These are phyloP conservation scores for Vesta saturnalis DNA, from an alignment of 2,888 invertebrate genomes.

Conservation along the genomic window DNA sequence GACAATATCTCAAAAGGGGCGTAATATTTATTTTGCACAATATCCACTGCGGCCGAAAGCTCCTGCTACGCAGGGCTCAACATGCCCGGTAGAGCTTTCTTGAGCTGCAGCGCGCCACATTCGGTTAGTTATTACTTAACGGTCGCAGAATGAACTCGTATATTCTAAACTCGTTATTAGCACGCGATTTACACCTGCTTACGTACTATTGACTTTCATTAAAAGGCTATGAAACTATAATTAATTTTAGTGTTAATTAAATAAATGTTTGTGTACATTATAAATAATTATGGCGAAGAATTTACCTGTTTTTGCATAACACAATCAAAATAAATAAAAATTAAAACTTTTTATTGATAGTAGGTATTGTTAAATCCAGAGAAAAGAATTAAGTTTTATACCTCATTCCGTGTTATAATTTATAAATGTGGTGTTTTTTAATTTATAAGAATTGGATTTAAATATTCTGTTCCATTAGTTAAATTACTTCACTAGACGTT, in stretches of 20 bases:
- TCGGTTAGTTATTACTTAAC: constrained; percentile 47
- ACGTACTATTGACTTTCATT: constrained; percentile 18
- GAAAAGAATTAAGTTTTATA: no score
- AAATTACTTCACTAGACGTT: background rate
- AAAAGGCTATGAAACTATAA: background rate
- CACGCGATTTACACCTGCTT: constrained; percentile 36
- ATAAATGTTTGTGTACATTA: background rate
- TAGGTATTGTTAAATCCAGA: no score
- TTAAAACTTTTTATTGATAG: no score
- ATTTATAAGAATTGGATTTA: constrained; percentile 1
- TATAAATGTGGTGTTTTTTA: background rate
- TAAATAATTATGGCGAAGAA: background rate
- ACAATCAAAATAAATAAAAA: background rate
- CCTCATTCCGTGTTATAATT: background rate
- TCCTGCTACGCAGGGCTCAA: constrained; percentile 49
- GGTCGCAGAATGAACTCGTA: constrained; percentile 44
- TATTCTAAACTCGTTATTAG: constrained; percentile 18
- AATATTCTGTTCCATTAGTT: background rate
- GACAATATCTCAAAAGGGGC: constrained; percentile 37
- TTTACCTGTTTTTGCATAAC: no score
- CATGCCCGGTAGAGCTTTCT: constrained; percentile 44
- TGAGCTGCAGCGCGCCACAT: constrained; percentile 39
- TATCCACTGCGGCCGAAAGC: constrained; percentile 51
- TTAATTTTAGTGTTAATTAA: constrained; percentile 14
- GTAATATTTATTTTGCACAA: constrained; percentile 40